A percentile compares a stretch with the other conserved stretches of the same genome.
Conservation (phyloP, 2,888 invertebrate genomes). For the Sminthurides aquaticus region DNA sequence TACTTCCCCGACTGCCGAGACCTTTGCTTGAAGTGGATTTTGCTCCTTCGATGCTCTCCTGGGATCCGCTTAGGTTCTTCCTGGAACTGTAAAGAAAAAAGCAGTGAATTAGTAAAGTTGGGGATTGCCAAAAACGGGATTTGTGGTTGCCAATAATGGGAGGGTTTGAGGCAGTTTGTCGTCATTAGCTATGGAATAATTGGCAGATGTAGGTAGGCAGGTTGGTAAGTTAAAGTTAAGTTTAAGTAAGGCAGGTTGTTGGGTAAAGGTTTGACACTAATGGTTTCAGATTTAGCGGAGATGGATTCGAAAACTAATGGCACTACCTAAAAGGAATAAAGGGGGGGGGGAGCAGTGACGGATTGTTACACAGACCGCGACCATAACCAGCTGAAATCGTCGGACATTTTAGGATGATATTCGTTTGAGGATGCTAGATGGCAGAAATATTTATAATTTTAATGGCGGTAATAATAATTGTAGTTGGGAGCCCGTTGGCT, state of each 20-base stretch:
- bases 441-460: too few relatives aligned
- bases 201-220: too few relatives aligned
- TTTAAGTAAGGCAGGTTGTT: neutral
- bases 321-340: too few relatives aligned
- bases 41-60: slow-evolving; percentile 52
- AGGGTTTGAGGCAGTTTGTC: too few relatives aligned
- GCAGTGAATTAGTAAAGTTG: neutral
- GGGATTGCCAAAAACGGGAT: neutral
- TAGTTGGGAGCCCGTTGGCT: too few relatives aligned
- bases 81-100: slow-evolving; percentile 9
- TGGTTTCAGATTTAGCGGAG: too few relatives aligned
- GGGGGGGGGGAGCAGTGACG: neutral
- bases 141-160: too few relatives aligned
- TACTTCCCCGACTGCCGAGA: slow-evolving; percentile 57
- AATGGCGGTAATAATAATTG: too few relatives aligned
- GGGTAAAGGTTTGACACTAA: too few relatives aligned
- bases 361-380: neutral
- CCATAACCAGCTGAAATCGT: neutral
- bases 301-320: too few relatives aligned
- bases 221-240: neutral
- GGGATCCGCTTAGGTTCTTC: slow-evolving; percentile 33
- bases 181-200: too few relatives aligned
- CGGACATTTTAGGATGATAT: neutral
- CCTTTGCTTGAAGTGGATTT: slow-evolving; percentile 70
- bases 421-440: neutral